Evolutionary conservation across 2,888 invertebrate genomes (phyloP).

Genomic region (Pyrochroa serraticornis): DNA sequence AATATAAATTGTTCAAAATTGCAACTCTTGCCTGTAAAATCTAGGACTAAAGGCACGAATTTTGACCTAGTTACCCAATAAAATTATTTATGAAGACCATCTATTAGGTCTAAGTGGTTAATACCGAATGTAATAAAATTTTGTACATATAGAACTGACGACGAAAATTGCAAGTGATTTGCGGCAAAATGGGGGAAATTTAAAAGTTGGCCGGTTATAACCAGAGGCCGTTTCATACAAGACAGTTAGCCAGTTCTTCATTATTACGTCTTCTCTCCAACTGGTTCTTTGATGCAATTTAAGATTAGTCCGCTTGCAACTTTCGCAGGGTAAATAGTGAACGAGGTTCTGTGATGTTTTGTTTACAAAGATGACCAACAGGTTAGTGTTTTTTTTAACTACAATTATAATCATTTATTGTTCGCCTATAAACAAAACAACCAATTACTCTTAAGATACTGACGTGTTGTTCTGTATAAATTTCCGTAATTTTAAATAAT

Average conservation of each 20-base stretch:
- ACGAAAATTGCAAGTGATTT: not conserved
- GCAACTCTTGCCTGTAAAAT: no score
- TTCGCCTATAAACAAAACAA: no score
- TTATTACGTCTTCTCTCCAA: conserved; percentile 30
- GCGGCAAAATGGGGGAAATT: conserved; percentile 13
- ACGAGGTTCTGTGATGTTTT: conserved; percentile 25
- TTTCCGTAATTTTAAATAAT: no score
- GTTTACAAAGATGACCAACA: conserved; percentile 16
- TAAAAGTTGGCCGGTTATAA: conserved; percentile 36
- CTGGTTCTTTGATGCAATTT: conserved; percentile 30
- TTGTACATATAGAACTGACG: no score
- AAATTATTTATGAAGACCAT: no score
- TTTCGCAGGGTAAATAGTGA: conserved; percentile 18
- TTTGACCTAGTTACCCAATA: no score
- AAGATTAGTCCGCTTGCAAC: conserved; percentile 25
- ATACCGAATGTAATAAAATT: no score
- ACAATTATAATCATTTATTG: not conserved
- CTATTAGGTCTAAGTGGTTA: no score
- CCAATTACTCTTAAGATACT: no score
- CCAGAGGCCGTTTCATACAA: conserved; percentile 34
- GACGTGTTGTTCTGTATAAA: no score
- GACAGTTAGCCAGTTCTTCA: conserved; percentile 32
- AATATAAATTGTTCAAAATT: no score
- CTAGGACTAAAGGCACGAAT: no score
- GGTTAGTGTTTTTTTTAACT: conserved; percentile 12